Conservation (phyloP, 1,140 invertebrate genomes). For the Drosophila kikkawai region DNA sequence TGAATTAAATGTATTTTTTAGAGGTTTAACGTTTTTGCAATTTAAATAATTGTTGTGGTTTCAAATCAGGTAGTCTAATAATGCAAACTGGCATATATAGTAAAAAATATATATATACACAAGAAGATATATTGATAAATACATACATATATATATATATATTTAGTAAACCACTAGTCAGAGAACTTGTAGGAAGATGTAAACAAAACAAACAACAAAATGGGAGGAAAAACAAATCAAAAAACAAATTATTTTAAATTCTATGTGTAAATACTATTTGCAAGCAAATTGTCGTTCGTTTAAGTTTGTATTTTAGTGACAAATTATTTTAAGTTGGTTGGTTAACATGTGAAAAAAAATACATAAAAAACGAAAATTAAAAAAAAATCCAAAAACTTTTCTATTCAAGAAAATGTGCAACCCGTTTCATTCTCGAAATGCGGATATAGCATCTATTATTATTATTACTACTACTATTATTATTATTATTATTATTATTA, state of each 20-base stretch:
- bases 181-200: slow-evolving; percentile 40
- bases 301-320: slow-evolving; percentile 61
- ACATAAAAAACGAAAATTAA: slow-evolving; percentile 5
- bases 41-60: slow-evolving; percentile 75
- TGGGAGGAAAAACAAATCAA: slow-evolving; percentile 30
- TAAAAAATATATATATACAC: slow-evolving; percentile 34
- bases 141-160: slow-evolving; percentile 30
- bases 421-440: slow-evolving; percentile 77
- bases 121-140: slow-evolving; percentile 27
- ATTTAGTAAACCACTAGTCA: slow-evolving; percentile 69
- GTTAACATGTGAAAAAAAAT: slow-evolving; percentile 24
- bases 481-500: slow-evolving; percentile 3
- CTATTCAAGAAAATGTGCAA: slow-evolving; percentile 18
- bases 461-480: neutral
- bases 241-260: slow-evolving; percentile 38
- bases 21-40: slow-evolving; percentile 64
- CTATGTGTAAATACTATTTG: slow-evolving; percentile 57
- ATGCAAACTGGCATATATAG: slow-evolving; percentile 41
- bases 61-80: slow-evolving; percentile 69
- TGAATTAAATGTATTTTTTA: slow-evolving; percentile 80
- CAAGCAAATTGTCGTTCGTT: slow-evolving; percentile 50
- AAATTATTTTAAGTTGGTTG: slow-evolving; percentile 60
- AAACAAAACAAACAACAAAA: slow-evolving; percentile 17
- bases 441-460: slow-evolving; percentile 27
- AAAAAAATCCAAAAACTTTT: slow-evolving; percentile 38